A percentile compares a stretch with the other conserved stretches of the same genome.
These are phyloP conservation scores for Pogoniulus pusillus DNA, from an alignment of 2,797 vertebrate genomes.

Conservation along the genomic window DNA sequence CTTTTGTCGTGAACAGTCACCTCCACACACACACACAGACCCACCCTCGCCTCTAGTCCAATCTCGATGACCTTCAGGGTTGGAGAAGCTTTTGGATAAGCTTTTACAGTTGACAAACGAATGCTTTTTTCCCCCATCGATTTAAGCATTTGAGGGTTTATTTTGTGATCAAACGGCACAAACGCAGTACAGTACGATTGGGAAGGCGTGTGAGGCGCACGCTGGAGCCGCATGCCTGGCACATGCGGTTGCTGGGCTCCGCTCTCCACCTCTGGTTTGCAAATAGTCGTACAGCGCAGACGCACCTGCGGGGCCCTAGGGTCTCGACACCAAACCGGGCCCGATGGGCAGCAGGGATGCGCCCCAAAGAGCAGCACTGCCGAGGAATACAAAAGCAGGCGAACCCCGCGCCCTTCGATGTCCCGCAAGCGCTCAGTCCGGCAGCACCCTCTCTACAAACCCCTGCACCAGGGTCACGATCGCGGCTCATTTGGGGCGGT, in stretches of 20 bases:
- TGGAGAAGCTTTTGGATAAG: neutral
- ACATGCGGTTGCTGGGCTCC: neutral
- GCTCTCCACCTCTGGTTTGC: neutral
- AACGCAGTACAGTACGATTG: neutral
- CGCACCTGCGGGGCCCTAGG: neutral
- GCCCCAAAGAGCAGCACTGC: accelerated
- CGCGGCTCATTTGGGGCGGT: accelerated
- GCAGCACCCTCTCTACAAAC: neutral
- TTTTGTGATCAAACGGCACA: neutral
- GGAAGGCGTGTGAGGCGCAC: accelerated
- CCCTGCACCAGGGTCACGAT: neutral
- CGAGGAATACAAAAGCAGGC: neutral
- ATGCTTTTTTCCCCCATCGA: no score
- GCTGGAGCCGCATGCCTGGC: neutral
- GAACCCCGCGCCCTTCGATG: neutral
- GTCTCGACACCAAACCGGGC: accelerated
- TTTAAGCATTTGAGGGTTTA: neutral
- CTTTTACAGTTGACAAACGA: no score
- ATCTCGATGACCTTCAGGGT: neutral
- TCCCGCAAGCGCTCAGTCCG: accelerated
- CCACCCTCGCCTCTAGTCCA: neutral
- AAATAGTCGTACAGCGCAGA: accelerated
- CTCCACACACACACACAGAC: accelerated
- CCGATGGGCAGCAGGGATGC: neutral
- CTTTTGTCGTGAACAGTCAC: accelerated